A percentile compares a stretch with the other conserved stretches of the same genome.
These are phyloP conservation scores for Athripsodes cinereus DNA, from an alignment of 2,888 invertebrate genomes.

Conservation along the genomic window DNA sequence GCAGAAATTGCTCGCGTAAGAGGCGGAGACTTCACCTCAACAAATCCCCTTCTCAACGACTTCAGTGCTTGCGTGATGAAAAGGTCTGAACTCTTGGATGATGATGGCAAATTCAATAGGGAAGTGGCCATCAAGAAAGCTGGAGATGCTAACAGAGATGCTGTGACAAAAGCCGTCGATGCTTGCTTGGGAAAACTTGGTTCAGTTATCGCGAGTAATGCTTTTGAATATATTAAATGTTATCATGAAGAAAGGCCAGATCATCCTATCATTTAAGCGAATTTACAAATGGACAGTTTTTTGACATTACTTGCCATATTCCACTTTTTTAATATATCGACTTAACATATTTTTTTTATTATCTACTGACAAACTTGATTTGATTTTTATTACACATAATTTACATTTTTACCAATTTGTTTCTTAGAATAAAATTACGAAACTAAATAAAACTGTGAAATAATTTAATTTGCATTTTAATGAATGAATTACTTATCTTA, in stretches of 20 bases:
- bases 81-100: conserved; percentile 47
- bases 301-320: too few relatives aligned
- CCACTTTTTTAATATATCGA: too few relatives aligned
- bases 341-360: too few relatives aligned
- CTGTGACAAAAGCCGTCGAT: conserved; percentile 45
- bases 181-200: conserved; percentile 44
- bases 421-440: too few relatives aligned
- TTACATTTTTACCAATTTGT: too few relatives aligned
- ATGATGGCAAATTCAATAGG: conserved; percentile 49
- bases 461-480: too few relatives aligned
- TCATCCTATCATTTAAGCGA: conserved; percentile 33
- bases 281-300: too few relatives aligned
- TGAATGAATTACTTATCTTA: too few relatives aligned
- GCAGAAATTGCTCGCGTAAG: conserved; percentile 43
- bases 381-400: too few relatives aligned
- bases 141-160: conserved; percentile 43
- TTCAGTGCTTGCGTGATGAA: conserved; percentile 46
- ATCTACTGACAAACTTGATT: too few relatives aligned
- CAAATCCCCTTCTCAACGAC: conserved; percentile 42
- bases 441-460: too few relatives aligned
- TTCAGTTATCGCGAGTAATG: conserved; percentile 43
- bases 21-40: conserved; percentile 42
- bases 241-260: conserved; percentile 50
- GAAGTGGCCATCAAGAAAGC: conserved; percentile 46
- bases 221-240: conserved; percentile 50